Evolutionary conservation across 2,797 vertebrate genomes (phyloP), one percentile per base, ranked within the genome.

Genomic region (Cirrhinus molitorella): DNA sequence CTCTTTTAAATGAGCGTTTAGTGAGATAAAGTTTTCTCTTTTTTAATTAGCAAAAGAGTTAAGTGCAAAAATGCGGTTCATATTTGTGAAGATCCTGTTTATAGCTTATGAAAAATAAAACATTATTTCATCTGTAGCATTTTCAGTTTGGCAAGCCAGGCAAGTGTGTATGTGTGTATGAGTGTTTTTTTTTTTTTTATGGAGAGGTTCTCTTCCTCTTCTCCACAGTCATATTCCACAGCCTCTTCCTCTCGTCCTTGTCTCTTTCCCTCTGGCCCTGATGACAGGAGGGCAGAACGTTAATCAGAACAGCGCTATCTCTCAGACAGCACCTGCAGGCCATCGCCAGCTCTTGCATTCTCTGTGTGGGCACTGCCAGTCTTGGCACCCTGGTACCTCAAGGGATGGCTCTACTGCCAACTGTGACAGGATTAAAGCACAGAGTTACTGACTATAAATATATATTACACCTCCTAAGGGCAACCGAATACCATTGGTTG

Each of bases 291-390:
- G 92, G 89, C 85, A 87, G 91, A 89, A 91, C 91, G 91, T 93
- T 91, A 93, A 94, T 94, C 94, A 94, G 91, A 88, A 85, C 81
- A 83, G 89, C 78, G 84, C 91, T 92, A 93, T 94, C 92, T 94
- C 89, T 89, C 89, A 91, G 90, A 88, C 89, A 91, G 92, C 93
- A 94, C 92, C 91, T 93, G 91, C 90, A 92, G 92, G 92, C 89
- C 72, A 89, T 88, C 23, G 9, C 77, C 85, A 76, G 28, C 57
- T 25, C 55, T 37, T 53, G 67, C n/a, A 2, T 49, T 79, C 23
- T 79, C 85, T 84, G 83, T 80, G 90, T 91, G 90, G 92, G 86
- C 87, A 88, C 89, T 90, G 91, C 91, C 91, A 92, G 89, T 83
- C 85, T 88, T 89, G 90, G 89, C 89, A 84, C 84, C 28, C 80